These are phyloP conservation scores for Sigmodon hispidus DNA, from an alignment of 2,113 vertebrate genomes.

Conservation along the genomic window DNA sequence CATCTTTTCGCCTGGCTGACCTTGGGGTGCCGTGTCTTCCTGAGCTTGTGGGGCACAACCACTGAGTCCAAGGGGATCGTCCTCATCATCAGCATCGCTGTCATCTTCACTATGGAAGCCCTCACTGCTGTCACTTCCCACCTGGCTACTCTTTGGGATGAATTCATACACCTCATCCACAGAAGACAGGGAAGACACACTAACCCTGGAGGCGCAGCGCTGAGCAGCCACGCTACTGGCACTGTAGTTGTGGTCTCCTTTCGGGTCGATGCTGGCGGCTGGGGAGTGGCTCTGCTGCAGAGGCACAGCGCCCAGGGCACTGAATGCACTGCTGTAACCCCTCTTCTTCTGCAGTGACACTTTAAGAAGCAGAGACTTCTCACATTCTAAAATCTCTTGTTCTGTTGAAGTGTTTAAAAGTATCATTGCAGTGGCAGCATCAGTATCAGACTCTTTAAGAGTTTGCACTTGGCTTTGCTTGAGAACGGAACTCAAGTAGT, in stretches of 20 bases:
- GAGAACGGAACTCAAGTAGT: conserved; percentile 90
- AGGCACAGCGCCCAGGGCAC: conserved; percentile 63
- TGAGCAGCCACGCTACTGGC: conserved; percentile 89
- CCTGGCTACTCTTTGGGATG: conserved; percentile 87
- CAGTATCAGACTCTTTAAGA: conserved; percentile 98
- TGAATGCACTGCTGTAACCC: conserved; percentile 83
- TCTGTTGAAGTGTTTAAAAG: conserved; percentile 99
- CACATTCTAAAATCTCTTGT: conserved; percentile 95
- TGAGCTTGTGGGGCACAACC: conserved; percentile 86
- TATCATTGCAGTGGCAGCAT: conserved; percentile 99
- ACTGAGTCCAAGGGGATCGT: conserved; percentile 88
- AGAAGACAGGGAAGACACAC: conserved; percentile 91
- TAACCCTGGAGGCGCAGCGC: conserved; percentile 92
- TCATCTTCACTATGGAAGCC: conserved; percentile 96
- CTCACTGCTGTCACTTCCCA: conserved; percentile 91
- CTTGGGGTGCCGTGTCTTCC: conserved; percentile 82
- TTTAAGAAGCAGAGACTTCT: conserved; percentile 87
- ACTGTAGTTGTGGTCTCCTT: conserved; percentile 98
- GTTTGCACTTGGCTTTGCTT: conserved; percentile 91
- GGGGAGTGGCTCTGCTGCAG: conserved; percentile 79
- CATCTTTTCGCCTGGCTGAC: conserved; percentile 86
- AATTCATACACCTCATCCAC: conserved; percentile 92
- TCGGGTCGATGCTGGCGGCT: conserved; percentile 92
- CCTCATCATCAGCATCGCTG: conserved; percentile 91
- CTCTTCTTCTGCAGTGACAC: conserved; percentile 84